phyloP scores from a whole-genome alignment of 2,113 vertebrate species.

The Pipra filicauda region DNA sequence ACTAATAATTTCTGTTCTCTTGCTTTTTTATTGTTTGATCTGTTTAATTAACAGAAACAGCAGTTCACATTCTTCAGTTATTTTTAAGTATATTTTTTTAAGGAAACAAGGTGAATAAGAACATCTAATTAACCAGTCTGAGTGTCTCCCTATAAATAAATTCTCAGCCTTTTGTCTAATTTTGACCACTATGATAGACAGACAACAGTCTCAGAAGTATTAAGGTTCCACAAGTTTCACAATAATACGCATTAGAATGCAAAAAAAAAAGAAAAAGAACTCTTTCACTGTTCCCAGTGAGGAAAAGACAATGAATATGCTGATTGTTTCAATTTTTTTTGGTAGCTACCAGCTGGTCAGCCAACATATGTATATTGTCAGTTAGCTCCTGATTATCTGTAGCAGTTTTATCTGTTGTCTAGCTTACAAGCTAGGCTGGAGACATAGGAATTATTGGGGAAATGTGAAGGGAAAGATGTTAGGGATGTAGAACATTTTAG shows the following conservation, averaged over 20 bases:
- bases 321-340: not conserved
- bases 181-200: not conserved
- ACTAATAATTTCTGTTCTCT: not conserved
- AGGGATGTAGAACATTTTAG: not conserved
- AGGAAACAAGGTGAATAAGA: not conserved
- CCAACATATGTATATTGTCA: not conserved
- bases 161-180: not conserved
- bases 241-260: not conserved
- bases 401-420: not conserved
- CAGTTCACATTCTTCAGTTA: not conserved
- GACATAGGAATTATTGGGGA: fast-evolving
- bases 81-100: not conserved
- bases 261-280: not conserved
- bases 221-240: not conserved
- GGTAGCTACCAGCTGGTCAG: not conserved
- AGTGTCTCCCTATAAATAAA: not conserved
- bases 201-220: not conserved
- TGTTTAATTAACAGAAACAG: not conserved
- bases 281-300: not conserved
- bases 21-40: not conserved
- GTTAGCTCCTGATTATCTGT: not conserved
- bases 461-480: not conserved
- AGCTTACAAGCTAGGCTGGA: not conserved
- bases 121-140: not conserved
- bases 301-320: not conserved